Base-by-base conservation (phyloP, 2,113 vertebrate species). In the Oceanodroma tethys region DNA sequence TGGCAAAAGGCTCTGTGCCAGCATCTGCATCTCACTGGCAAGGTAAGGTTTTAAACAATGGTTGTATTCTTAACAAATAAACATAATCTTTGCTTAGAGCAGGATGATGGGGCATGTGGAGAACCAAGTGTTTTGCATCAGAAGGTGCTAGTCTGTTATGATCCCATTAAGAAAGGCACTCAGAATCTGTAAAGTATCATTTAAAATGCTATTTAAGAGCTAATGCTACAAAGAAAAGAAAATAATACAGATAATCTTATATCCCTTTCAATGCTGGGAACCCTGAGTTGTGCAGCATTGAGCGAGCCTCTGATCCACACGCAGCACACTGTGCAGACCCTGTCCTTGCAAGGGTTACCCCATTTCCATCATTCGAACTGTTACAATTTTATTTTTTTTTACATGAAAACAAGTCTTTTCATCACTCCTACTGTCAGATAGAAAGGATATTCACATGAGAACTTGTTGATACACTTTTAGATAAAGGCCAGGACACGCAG, bases 1-100 rank as follows among this genome's bases (percentile, higher is more conserved):
- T 99, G 99, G 99, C 99, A 99, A 95, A 98, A 98, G 96, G 97
- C 98, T 76, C 96, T 99, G 60, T 99, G 99, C 97, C 98, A 98
- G 94, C 98, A 97, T 71, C 98, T 99, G 29, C 98, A 98, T 68
- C 98, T 99, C 83, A 99, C 98, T 8, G 99, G 99, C 92, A 99
- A 99, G 99, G 99, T 99, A 98, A 97, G 81, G 6, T 62, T 74
- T 72, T 59, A 52, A 48, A 55, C 43, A 75, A 5, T 10, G 5
- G 5, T 53, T 75, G 6, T 53, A 2, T 67, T 92, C 38, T 36
- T 53, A 34, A 8, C 18, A 29, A 34, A 27, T 65, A 43, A 13
- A 0, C 1, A 3, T 8, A 3, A 1, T 47, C 5, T 56, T 59
- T 68, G 13, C 40, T 53, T 67, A 30, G 12, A 58, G 11, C 16